phyloP scores from a whole-genome alignment of 2,888 invertebrate species.

The Pterostichus niger region DNA sequence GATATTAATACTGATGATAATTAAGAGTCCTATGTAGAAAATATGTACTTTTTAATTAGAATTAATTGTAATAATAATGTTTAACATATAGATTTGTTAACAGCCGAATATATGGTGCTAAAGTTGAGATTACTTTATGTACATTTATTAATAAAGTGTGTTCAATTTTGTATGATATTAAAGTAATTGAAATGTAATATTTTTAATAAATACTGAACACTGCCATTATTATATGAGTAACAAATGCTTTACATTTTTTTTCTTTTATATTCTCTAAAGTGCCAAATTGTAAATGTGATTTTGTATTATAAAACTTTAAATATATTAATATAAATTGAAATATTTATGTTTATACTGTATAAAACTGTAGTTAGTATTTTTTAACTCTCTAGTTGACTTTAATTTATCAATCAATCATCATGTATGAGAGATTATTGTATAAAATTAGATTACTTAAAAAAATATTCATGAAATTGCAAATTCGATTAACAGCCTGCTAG shows the following conservation, averaged over 20 bases:
- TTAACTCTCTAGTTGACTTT: too few relatives aligned
- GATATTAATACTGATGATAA: constrained; percentile 80
- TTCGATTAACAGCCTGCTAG: too few relatives aligned
- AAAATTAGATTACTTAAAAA: too few relatives aligned
- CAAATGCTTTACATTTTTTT: constrained; percentile 34
- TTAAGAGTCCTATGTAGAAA: constrained; percentile 44
- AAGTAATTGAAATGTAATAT: constrained; percentile 32
- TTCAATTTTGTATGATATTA: constrained; percentile 39
- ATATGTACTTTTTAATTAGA: constrained; percentile 42
- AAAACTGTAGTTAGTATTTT: too few relatives aligned
- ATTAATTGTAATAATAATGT: constrained; percentile 45
- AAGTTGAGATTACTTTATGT: constrained; percentile 60
- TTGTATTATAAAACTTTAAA: constrained; percentile 36
- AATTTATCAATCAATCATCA: too few relatives aligned
- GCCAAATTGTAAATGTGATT: constrained; percentile 33
- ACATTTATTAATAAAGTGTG: constrained; percentile 51
- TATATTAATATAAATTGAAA: constrained; percentile 22
- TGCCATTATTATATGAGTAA: constrained; percentile 61
- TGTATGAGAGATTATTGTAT: too few relatives aligned
- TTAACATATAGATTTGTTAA: constrained; percentile 59
- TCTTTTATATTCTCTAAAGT: constrained; percentile 13
- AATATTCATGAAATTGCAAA: too few relatives aligned
- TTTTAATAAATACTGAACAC: constrained; percentile 59
- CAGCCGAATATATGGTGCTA: constrained; percentile 65
- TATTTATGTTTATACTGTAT: too few relatives aligned